Evolutionary conservation across 2,888 invertebrate genomes (phyloP), one percentile per base, ranked within the genome.

Genomic region (Drosophila anomelani): DNA sequence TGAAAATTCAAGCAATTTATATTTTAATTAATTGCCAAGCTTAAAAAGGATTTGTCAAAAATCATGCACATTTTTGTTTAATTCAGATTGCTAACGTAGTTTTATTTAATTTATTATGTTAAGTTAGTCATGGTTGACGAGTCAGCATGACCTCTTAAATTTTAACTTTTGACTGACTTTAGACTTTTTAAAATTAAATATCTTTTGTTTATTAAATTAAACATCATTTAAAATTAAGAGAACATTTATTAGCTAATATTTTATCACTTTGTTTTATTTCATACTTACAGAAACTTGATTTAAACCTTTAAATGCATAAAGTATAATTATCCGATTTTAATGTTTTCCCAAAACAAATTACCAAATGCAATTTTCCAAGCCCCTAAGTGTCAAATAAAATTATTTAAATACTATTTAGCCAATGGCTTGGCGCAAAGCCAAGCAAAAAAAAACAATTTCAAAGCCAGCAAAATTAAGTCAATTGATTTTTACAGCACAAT

Each of bases 401-500:
- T 56, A 57, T 69, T 60, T 55, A 51, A 71, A 59, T 56, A 58
- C 68, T 17, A 39, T 46, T 41, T 54, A 51, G 38, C 66, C 49
- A 56, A 66, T 53, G 23, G 32, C n/a, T 43, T 39, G 36, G 29
- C 17, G 47, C 32, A 38, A 43, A 43, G 20, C 17, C 12, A 34
- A 4, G 8, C 23, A 39, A 39, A 59, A 67, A 44, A 29, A 46
- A 20, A 46, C 64, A 47, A 58, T 72, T 54, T 57, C 39, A 62
- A 62, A 53, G 71, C 62, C 44, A 53, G 54, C 8, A 51, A 55
- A 55, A 59, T 55, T 56, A 56, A 59, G 72, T 74, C 60, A 74
- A 74, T 74, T 74, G 66, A 66, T 54, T 60, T 66, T 56, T 38
- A 39, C 54, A 53, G 12, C 51, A 72, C 59, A 55, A 59, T 59